phyloP scores from a whole-genome alignment of 2,797 vertebrate genomes.

The Argya squamiceps region DNA sequence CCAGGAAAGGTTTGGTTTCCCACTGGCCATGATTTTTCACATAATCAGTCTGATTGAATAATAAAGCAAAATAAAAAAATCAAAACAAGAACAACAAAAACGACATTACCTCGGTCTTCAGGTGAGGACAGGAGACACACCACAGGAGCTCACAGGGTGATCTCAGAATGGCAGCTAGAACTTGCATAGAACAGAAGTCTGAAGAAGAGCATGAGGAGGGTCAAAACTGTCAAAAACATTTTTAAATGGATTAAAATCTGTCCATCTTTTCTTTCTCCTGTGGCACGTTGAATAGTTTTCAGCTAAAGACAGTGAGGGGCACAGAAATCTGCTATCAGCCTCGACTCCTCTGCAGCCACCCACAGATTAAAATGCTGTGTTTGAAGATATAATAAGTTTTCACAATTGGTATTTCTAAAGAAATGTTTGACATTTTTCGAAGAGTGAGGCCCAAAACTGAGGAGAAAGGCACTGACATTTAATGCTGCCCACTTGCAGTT shows the following conservation, averaged over 20 bases:
- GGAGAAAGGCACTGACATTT: neutral
- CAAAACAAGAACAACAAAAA: neutral
- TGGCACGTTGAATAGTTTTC: neutral
- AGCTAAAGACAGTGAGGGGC: neutral
- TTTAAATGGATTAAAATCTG: neutral
- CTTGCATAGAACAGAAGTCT: neutral
- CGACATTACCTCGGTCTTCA: neutral
- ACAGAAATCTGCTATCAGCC: neutral
- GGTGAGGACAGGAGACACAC: neutral
- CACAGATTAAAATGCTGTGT: neutral
- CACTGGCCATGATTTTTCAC: fast-evolving
- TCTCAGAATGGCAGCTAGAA: neutral
- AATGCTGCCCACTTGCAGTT: neutral
- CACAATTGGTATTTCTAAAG: neutral
- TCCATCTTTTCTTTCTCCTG: neutral
- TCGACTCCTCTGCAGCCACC: neutral
- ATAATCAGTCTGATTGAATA: neutral
- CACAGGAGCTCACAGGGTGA: neutral
- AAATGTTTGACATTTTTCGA: neutral
- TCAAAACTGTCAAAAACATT: neutral
- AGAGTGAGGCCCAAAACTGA: neutral
- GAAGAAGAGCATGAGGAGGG: neutral
- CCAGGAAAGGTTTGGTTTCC: neutral
- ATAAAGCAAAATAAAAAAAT: neutral
- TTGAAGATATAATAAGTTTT: slow-evolving; percentile 5